Base-by-base conservation (phyloP, 2,113 vertebrate genomes). In the Alethe castanea region DNA sequence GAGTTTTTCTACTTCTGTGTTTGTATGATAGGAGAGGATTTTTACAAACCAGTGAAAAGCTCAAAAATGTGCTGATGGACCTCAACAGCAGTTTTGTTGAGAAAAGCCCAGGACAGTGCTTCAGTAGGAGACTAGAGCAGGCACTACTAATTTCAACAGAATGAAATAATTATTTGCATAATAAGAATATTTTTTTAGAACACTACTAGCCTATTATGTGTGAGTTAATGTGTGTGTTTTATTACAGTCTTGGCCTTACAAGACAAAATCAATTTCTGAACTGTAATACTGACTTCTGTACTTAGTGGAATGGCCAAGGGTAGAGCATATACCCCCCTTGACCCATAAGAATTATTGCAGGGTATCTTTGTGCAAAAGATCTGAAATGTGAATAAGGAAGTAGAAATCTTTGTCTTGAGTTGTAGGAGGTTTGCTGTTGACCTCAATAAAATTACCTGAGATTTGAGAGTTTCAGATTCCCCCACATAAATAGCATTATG, bases 401-500 rank as follows among this genome's bases (percentile, higher is more conserved):
- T 24, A 44, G 35, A 76, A 76, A 18, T 67, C 22, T 81, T 36
- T 50, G 23, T 52, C 48, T 76, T 31, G 45, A 33, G 36, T 19
- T 22, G 31, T 7, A 71, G 71, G 31, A 57, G 14, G 26, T 40
- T 82, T 80, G 12, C n/a, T 48, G 9, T 64, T 76, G 40, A 9
- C 31, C 40, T 90, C 0, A 0, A 9, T 26, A 44, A 67, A 47
- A 54, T 42, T 14, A 24, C 7, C 29, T 47, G 47, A 74, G 60
- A 38, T 81, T 85, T 82, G 22, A 67, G 31, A 38, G 29, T 45
- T 78, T 70, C 0, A 3, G 29, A 35, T 64, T 85, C 44, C 44
- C 18, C 9, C 24, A 10, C 19, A 66, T 59, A 31, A 76, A 45
- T 20, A 50, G 17, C 0, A 0, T 66, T 36, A 25, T 45, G 38